Evolutionary conservation across 1,140 invertebrate genomes (phyloP).

Genomic region (Thalassaphorura encarpata): DNA sequence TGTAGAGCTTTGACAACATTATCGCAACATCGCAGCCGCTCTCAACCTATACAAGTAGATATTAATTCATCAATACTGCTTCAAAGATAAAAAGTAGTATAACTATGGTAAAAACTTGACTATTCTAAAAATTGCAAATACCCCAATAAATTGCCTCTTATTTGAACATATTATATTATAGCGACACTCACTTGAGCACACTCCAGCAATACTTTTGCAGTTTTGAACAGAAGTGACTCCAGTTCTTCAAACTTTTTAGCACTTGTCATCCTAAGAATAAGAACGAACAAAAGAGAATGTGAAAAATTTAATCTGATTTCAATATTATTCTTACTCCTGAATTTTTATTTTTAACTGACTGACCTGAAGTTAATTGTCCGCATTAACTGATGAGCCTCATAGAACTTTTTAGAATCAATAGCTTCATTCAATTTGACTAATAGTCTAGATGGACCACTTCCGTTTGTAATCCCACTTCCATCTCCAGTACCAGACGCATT

Average conservation of each 20-base stretch:
- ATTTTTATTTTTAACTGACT: background rate
- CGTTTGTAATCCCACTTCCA: background rate
- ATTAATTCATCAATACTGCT: no score
- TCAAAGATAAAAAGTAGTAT: no score
- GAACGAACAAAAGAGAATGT: background rate
- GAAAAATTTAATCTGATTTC: background rate
- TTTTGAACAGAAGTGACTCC: slow-evolving; percentile 15
- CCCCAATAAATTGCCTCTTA: background rate
- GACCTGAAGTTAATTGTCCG: slow-evolving; percentile 28
- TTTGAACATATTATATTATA: background rate
- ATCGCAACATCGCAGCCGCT: slow-evolving; percentile 28
- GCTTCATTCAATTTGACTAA: slow-evolving; percentile 24
- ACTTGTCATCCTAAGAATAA: slow-evolving; percentile 14
- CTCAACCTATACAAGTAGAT: slow-evolving; percentile 16
- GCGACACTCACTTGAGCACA: slow-evolving; percentile 16
- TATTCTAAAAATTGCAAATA: no score
- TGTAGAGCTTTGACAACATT: slow-evolving; percentile 25
- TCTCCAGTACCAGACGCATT: no score
- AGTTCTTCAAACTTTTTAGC: slow-evolving; percentile 23
- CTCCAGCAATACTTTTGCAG: slow-evolving; percentile 11
- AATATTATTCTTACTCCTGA: background rate
- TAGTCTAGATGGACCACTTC: slow-evolving; percentile 15
- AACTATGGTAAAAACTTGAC: no score
- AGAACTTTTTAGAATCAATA: slow-evolving; percentile 21
- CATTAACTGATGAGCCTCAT: slow-evolving; percentile 30